A percentile compares a stretch with the other conserved stretches of the same genome.
phyloP scores from a whole-genome alignment of 1,140 invertebrate genomes.

The Eufriesea mexicana region DNA sequence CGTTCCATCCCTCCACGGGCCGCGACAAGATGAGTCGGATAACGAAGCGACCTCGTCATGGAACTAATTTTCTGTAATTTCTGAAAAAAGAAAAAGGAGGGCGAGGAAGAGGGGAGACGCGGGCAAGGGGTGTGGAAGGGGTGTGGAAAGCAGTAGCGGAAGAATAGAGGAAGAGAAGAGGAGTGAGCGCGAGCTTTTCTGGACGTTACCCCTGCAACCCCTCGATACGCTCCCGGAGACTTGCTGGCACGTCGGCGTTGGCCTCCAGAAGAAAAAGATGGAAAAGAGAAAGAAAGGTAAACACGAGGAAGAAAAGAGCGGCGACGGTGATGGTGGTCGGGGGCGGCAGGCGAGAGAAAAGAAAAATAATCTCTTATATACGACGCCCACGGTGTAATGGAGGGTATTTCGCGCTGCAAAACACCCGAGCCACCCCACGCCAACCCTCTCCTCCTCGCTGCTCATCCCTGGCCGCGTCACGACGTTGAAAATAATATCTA shows the following conservation, averaged over 20 bases:
- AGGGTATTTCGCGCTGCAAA: slow-evolving; percentile 81
- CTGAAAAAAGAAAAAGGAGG: slow-evolving; percentile 65
- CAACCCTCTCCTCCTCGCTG: slow-evolving; percentile 53
- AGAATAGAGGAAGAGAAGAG: not conserved
- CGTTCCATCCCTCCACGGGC: not conserved
- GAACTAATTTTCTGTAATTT: slow-evolving; percentile 80
- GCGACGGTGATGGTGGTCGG: not conserved
- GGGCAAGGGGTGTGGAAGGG: not conserved
- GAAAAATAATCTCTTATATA: slow-evolving; percentile 79
- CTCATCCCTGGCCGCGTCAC: slow-evolving; percentile 64
- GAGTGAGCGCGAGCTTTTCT: slow-evolving; percentile 28
- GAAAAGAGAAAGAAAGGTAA: slow-evolving; percentile 38
- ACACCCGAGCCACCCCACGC: slow-evolving; percentile 71
- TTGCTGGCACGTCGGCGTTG: slow-evolving; percentile 67
- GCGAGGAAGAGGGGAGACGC: not conserved
- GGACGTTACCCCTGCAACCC: slow-evolving; percentile 28
- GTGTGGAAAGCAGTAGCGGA: too few relatives aligned
- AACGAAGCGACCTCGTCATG: slow-evolving; percentile 76
- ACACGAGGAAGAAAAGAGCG: slow-evolving; percentile 30
- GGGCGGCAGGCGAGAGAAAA: slow-evolving; percentile 62
- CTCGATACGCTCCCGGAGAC: slow-evolving; percentile 53
- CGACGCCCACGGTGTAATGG: slow-evolving; percentile 79
- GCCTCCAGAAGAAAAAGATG: slow-evolving; percentile 46
- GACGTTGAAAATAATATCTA: slow-evolving; percentile 78
- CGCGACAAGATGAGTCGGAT: slow-evolving; percentile 70